Base-by-base conservation (phyloP, 1,140 invertebrate species). In the Caligus rogercresseyi region DNA sequence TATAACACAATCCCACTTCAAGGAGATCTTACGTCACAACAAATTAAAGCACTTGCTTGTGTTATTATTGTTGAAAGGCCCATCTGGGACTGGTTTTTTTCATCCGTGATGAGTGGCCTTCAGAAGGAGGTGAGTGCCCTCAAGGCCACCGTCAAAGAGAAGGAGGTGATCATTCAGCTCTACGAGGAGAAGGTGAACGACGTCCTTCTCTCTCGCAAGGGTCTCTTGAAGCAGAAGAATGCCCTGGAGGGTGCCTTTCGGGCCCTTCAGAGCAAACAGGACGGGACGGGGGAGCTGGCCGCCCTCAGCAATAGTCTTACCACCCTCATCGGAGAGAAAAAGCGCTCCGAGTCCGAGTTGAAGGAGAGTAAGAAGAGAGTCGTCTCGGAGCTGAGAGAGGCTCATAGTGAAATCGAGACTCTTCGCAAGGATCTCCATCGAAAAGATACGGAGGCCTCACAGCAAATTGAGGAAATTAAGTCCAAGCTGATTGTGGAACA, bases 401-500 rank as follows among this genome's bases (percentile, higher is more conserved):
- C 16, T 11, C 20, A 25, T 3, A 21, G 26, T 4, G 14, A 26
- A 43, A 53, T 25, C 3, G 18, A 25, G 18, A n/a, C 20, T 25
- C 2, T 60, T 1, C 2, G 43, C 16, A 18, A 21, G 16, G 57
- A 60, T 13, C 18, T 60, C 1, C 2, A 14, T 13, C 14, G 15
- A 13, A 19, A 25, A n/a, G 2, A 25, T 11, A 21, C n/a, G 23
- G 16, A 60, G 16, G 11, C 57, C 20, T 15, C 16, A n/a, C 24
- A n/a, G 15, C 16, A 60, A 2, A 14, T 60, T 2, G 57, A 60
- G 23, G 57, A 60, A 4, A 19, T 43, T n/a, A 60, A 60, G n/a
- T 60, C 57, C 57, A 60, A 60, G 26, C 16, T 60, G 18, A 60
- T 60, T 25, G 26, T 60, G 20, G 57, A 60, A 19, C 23, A 25